phyloP scores from a whole-genome alignment of 2,797 vertebrate genomes.

The Sebastes vulpes region DNA sequence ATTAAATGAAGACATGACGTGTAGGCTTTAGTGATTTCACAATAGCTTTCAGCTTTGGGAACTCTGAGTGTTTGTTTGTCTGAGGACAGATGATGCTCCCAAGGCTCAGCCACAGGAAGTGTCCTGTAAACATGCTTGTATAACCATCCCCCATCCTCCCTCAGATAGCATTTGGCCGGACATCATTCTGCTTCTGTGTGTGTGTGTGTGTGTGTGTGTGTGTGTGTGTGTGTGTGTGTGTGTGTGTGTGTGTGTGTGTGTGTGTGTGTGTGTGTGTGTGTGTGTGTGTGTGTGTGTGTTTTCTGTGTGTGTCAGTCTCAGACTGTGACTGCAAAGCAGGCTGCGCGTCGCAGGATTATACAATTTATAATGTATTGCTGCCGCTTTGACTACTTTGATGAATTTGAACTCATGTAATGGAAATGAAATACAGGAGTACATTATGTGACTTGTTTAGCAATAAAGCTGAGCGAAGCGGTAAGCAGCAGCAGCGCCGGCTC shows the following conservation, averaged over 20 bases:
- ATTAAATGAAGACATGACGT: slow-evolving; percentile 13
- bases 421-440: slow-evolving; percentile 51
- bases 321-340: slow-evolving; percentile 40
- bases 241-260: slow-evolving; percentile 46
- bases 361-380: slow-evolving; percentile 41
- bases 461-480: slow-evolving; percentile 31
- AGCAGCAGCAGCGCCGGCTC: slow-evolving; percentile 3
- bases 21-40: slow-evolving; percentile 26
- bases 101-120: slow-evolving; percentile 83
- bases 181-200: slow-evolving; percentile 54
- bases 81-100: slow-evolving; percentile 80
- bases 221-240: slow-evolving; percentile 43
- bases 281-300: slow-evolving; percentile 53
- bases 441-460: slow-evolving; percentile 57
- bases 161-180: slow-evolving; percentile 74
- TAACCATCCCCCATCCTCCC: slow-evolving; percentile 79
- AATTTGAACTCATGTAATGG: slow-evolving; percentile 56
- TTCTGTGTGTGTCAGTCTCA: slow-evolving; percentile 24
- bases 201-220: slow-evolving; percentile 43
- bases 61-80: slow-evolving; percentile 77
- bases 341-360: slow-evolving; percentile 54
- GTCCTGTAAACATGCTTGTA: slow-evolving; percentile 84
- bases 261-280: slow-evolving; percentile 39
- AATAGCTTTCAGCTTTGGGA: slow-evolving; percentile 54
- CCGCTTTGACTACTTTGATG: slow-evolving; percentile 51